Base-by-base conservation (phyloP, 2,888 invertebrate species). In the Drosophila nigritarsus region DNA sequence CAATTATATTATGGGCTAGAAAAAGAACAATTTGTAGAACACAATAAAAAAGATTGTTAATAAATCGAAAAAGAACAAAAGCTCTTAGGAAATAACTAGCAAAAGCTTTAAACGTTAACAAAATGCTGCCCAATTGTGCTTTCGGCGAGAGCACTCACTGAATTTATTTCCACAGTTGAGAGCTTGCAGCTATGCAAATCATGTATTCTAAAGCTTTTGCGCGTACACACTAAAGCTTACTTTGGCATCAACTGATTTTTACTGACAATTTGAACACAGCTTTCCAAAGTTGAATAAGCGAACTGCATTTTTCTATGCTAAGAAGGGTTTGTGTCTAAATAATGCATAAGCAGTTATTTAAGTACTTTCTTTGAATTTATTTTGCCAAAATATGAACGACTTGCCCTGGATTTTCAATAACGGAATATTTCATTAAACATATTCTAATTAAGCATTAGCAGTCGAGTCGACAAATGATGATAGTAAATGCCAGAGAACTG, bases 1-100 rank as follows among this genome's bases (percentile, higher is more conserved):
- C 29, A 68, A 56, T 30, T 48, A 63, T 50, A 40, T 40, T 50
- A 36, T 61, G 61, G 34, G 36, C 67, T 73, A 76, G 73, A 55
- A 62, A 54, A 48, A 72, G 27, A 67, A 64, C 49, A 66, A 50
- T 58, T 59, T 53, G 40, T 60, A 53, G 65, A 50, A 56, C 49
- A 48, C 38, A 75, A 62, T 70, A 55, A 72, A 51, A 36, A 3
- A 45, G 7, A 27, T 30, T 45, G n/a, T 36, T 18, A 49, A 62
- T 66, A 73, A 50, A 62, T 56, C 38, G 36, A 34, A 34, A 36
- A 49, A 27, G 20, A 49, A 24, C 24, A 50, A 48, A 64, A 49
- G 24, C 34, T 34, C 6, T 13, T 18, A 18, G 18, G 2, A 29
- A 45, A 20, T 45, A 4, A 8, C 11, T 36, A 18, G 5, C 9